Evolutionary conservation across 1,140 invertebrate species (phyloP).

Genomic region (Drosophila ercepeae): DNA sequence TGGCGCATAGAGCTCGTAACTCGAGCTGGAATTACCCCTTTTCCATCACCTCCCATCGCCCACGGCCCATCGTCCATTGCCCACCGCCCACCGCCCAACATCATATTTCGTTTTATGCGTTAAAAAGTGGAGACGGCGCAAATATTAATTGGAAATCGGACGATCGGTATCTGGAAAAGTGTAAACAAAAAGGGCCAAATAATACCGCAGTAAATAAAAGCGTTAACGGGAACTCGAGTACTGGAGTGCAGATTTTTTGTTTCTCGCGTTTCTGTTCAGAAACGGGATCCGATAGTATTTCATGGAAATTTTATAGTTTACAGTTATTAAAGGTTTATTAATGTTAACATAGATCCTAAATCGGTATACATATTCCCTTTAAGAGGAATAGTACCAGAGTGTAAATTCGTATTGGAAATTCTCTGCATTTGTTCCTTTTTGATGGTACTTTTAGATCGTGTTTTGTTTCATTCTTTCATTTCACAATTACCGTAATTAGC

Average conservation of each 20-base stretch:
- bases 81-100: not conserved
- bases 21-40: slow-evolving; percentile 24
- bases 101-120: not conserved
- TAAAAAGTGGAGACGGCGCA: not conserved
- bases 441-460: too few species aligned
- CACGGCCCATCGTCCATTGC: too few species aligned
- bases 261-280: not conserved
- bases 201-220: not conserved
- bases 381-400: too few species aligned
- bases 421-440: too few species aligned
- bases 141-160: slow-evolving; percentile 9
- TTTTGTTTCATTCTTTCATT: too few species aligned
- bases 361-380: too few species aligned
- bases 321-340: too few species aligned
- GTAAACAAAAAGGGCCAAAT: not conserved
- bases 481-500: too few species aligned
- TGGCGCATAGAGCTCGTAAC: slow-evolving; percentile 44
- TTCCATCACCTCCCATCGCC: not conserved
- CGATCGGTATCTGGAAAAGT: slow-evolving; percentile 2
- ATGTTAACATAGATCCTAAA: too few species aligned
- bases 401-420: too few species aligned
- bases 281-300: not conserved
- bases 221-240: not conserved
- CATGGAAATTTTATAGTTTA: too few species aligned
- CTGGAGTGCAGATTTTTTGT: too few species aligned